Percentiles rank a stretch among this genome's conserved stretches.
These are phyloP conservation scores for Coccyzus lansbergi DNA, from an alignment of 2,797 vertebrate genomes.

Conservation along the genomic window DNA sequence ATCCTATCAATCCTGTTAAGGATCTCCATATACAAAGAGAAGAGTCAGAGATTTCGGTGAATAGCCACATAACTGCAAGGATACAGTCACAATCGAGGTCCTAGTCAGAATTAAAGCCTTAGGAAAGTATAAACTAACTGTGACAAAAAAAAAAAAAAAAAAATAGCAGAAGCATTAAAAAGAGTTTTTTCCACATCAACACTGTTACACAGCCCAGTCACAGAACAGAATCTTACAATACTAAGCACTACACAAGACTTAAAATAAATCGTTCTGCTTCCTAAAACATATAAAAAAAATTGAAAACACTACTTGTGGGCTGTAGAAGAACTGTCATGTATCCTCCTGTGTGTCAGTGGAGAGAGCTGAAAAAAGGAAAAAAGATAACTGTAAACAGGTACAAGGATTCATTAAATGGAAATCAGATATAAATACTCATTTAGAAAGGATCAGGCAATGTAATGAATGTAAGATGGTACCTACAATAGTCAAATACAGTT, in stretches of 20 bases:
- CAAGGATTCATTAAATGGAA: background rate
- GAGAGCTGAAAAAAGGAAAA: background rate
- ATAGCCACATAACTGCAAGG: background rate
- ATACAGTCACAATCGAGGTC: background rate
- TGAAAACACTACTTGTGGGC: background rate
- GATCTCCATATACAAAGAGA: background rate
- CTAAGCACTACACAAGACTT: background rate
- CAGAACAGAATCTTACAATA: background rate
- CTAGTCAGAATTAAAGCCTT: background rate
- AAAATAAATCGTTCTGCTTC: background rate
- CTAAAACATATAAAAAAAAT: background rate
- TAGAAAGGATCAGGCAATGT: background rate
- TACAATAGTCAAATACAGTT: background rate
- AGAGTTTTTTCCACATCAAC: background rate
- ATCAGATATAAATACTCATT: background rate
- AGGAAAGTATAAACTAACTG: background rate
- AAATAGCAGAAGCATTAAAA: background rate
- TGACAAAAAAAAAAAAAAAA: background rate
- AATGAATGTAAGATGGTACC: background rate
- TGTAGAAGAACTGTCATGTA: background rate
- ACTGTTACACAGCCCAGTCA: background rate
- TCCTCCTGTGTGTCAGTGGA: background rate
- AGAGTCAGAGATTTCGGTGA: background rate
- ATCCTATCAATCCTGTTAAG: background rate
- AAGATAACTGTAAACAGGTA: background rate